phyloP scores from a whole-genome alignment of 2,797 vertebrate genomes.

The Amblyopsis hoosieri region DNA sequence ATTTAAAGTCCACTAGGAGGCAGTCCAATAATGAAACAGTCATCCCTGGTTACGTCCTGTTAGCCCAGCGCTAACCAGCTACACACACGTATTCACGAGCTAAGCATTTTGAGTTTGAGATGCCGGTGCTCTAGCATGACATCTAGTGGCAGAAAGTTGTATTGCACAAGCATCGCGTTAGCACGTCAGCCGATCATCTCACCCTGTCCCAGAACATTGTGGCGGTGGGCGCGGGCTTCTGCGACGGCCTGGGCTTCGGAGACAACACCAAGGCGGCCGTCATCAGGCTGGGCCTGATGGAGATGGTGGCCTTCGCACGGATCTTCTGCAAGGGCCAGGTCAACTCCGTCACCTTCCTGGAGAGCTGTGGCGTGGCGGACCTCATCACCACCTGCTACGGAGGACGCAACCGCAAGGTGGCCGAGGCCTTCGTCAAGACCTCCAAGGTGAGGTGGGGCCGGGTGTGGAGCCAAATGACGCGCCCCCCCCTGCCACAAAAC shows the following conservation, averaged over 20 bases:
- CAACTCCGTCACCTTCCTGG: slow-evolving; percentile 82
- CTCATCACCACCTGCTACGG: slow-evolving; percentile 91
- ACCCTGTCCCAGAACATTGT: slow-evolving; percentile 81
- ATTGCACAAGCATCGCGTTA: too few relatives aligned
- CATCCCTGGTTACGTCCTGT: too few relatives aligned
- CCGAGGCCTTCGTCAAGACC: slow-evolving; percentile 82
- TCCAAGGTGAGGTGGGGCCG: slow-evolving; percentile 73
- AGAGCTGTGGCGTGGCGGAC: slow-evolving; percentile 89
- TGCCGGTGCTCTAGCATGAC: too few relatives aligned
- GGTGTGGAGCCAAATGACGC: too few relatives aligned
- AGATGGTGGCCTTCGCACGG: slow-evolving; percentile 87
- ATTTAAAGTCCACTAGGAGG: too few relatives aligned
- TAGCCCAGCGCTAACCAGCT: too few relatives aligned
- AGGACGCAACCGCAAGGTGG: slow-evolving; percentile 85
- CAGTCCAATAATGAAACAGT: too few relatives aligned
- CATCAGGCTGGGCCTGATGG: slow-evolving; percentile 90
- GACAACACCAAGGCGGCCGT: slow-evolving; percentile 92
- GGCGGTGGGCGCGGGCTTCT: slow-evolving; percentile 87
- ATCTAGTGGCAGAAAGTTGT: too few relatives aligned
- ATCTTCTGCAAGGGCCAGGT: slow-evolving; percentile 82
- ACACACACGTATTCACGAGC: too few relatives aligned
- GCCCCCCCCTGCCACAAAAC: too few relatives aligned
- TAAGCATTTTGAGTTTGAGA: too few relatives aligned
- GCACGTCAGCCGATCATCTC: background rate
- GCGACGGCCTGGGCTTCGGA: slow-evolving; percentile 82